Conservation (phyloP, 2,888 invertebrate species). For the Lissocephala sabroskyi region DNA sequence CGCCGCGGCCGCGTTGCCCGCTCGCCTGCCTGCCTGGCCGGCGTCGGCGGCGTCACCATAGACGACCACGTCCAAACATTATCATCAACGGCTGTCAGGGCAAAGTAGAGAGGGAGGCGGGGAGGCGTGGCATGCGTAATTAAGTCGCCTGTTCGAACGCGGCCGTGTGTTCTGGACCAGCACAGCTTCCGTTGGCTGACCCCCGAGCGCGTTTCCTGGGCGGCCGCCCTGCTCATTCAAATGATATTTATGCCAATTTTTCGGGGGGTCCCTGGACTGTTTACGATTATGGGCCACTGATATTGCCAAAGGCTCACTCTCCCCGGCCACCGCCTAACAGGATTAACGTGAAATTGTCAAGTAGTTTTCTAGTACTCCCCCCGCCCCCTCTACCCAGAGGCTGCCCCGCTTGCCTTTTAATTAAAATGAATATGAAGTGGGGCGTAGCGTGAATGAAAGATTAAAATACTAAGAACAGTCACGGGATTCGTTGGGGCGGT, state of each 20-base stretch:
- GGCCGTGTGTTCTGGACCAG: constrained; percentile 12
- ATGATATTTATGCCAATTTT: constrained; percentile 42
- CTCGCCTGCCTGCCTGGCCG: not conserved
- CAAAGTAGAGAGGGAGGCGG: constrained; percentile 45
- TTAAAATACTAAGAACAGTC: constrained; percentile 20
- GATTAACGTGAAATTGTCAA: constrained; percentile 64
- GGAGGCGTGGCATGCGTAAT: constrained; percentile 62
- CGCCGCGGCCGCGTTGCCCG: constrained; percentile 2
- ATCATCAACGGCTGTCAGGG: constrained; percentile 37
- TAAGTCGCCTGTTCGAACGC: constrained; percentile 57
- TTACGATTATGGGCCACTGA: constrained; percentile 47
- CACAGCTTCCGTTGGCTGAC: too few species aligned
- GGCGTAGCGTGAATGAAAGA: constrained; percentile 15
- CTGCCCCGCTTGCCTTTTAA: constrained; percentile 44
- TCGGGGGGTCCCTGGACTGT: constrained; percentile 38
- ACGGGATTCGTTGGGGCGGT: constrained; percentile 7
- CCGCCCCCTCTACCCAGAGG: too few species aligned
- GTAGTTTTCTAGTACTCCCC: too few species aligned
- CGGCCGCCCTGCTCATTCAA: constrained; percentile 31
- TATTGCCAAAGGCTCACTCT: constrained; percentile 13
- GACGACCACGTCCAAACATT: constrained; percentile 47
- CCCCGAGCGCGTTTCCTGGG: constrained; percentile 10
- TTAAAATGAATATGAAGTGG: constrained; percentile 52
- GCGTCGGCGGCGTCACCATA: not conserved
- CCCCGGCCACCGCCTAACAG: constrained; percentile 24